Conservation (phyloP, 2,797 vertebrate genomes). For the Delichon dasypus region DNA sequence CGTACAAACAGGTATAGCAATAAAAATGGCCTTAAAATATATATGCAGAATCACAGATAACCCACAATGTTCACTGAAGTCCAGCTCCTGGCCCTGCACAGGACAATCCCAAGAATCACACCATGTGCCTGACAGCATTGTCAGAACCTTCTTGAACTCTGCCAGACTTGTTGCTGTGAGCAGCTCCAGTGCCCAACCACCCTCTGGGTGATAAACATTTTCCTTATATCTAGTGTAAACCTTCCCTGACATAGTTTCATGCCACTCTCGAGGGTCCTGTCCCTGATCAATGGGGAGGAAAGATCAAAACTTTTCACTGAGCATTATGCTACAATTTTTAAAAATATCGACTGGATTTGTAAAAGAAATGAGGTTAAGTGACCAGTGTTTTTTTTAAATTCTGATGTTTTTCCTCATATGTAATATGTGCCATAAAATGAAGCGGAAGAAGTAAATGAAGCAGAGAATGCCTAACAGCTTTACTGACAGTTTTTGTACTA, state of each 20-base stretch:
- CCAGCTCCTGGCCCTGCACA: neutral
- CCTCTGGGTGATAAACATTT: neutral
- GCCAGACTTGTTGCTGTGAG: neutral
- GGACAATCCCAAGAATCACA: neutral
- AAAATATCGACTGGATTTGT: neutral
- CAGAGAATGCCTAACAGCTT: neutral
- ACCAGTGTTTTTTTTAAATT: neutral
- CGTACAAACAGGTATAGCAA: neutral
- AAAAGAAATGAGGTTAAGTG: neutral
- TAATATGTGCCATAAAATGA: neutral
- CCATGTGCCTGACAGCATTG: neutral
- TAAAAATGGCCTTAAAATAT: neutral
- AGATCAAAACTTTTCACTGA: neutral
- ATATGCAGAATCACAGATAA: neutral
- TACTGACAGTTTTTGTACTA: neutral
- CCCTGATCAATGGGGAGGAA: fast-evolving
- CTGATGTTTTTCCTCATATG: neutral
- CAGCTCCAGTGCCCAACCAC: neutral
- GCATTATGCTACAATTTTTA: neutral
- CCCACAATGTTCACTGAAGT: fast-evolving
- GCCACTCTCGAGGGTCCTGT: neutral
- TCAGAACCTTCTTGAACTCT: neutral
- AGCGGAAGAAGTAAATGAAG: neutral
- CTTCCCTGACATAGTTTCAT: neutral
- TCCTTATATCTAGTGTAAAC: neutral